These are phyloP conservation scores for Amphiprion clarkii DNA, from an alignment of 2,797 vertebrate genomes.

Conservation along the genomic window DNA sequence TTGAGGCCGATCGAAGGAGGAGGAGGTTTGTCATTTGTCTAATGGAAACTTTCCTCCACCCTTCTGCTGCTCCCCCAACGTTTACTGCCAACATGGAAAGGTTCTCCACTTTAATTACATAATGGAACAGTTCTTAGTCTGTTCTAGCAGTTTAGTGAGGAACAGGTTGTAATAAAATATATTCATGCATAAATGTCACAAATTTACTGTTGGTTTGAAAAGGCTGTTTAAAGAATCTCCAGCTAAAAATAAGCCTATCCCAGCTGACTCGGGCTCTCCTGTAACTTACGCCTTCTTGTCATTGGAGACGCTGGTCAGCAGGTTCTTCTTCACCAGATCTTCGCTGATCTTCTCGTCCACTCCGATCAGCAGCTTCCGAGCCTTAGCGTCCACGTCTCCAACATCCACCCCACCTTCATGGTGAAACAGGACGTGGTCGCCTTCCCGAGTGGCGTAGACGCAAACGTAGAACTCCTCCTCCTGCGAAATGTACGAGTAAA, in stretches of 20 bases:
- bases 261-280: no score
- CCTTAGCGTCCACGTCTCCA: constrained; percentile 95
- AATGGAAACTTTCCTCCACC: constrained; percentile 71
- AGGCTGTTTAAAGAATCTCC: no score
- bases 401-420: constrained; percentile 96
- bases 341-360: constrained; percentile 91
- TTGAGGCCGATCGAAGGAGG: constrained; percentile 47
- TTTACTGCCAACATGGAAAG: constrained; percentile 49
- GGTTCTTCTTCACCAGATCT: constrained; percentile 85
- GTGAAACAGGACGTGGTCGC: constrained; percentile 94
- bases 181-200: background rate
- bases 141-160: background rate
- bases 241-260: no score
- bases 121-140: background rate
- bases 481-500: constrained; percentile 71
- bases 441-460: constrained; percentile 93
- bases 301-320: constrained; percentile 86
- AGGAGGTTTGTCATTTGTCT: constrained; percentile 77
- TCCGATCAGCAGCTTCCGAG: constrained; percentile 90
- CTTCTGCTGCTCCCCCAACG: constrained; percentile 12
- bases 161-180: background rate
- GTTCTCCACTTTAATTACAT: constrained; percentile 9
- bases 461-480: constrained; percentile 98
- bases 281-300: constrained; percentile 89
- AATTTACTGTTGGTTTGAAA: background rate